Percentiles rank a stretch among this genome's conserved stretches.
Evolutionary conservation across 2,888 invertebrate genomes (phyloP).

Genomic region (Asteroscopus sphinx): DNA sequence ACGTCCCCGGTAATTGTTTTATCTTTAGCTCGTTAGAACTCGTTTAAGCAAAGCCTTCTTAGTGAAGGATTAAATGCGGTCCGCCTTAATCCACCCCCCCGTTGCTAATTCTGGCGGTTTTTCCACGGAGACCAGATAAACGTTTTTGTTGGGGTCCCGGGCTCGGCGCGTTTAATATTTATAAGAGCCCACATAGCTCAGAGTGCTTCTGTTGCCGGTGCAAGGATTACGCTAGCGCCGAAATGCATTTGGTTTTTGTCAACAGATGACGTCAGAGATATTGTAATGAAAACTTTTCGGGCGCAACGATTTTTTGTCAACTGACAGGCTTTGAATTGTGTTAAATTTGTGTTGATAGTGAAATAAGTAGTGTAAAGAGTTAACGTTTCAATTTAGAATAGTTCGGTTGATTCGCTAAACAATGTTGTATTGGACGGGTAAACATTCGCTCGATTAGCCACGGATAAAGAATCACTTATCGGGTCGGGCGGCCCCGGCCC

Average conservation of each 20-base stretch:
- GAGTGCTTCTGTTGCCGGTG: constrained; percentile 79
- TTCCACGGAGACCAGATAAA: constrained; percentile 88
- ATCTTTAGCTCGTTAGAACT: constrained; percentile 90
- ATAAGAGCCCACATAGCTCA: constrained; percentile 83
- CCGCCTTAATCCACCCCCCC: constrained; percentile 88
- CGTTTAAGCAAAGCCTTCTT: constrained; percentile 90
- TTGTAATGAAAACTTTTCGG: constrained; percentile 73
- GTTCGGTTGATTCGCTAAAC: constrained; percentile 68
- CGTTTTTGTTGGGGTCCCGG: constrained; percentile 86
- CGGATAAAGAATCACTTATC: constrained; percentile 78
- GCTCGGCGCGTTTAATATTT: constrained; percentile 85
- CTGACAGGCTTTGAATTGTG: constrained; percentile 37
- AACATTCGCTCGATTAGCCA: constrained; percentile 74
- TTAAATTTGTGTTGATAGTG: constrained; percentile 32
- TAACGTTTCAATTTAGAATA: constrained; percentile 58
- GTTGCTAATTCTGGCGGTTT: constrained; percentile 89
- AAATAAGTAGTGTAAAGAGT: constrained; percentile 39
- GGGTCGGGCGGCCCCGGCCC: too few relatives aligned
- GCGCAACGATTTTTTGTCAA: constrained; percentile 57
- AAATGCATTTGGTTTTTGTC: constrained; percentile 79
- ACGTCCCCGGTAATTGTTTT: constrained; percentile 89
- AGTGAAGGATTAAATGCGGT: constrained; percentile 90
- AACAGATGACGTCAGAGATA: constrained; percentile 72
- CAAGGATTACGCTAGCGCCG: constrained; percentile 77
- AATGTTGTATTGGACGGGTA: constrained; percentile 66